Base-by-base conservation (phyloP, 2,888 invertebrate species). In the Notodonta ziczac region DNA sequence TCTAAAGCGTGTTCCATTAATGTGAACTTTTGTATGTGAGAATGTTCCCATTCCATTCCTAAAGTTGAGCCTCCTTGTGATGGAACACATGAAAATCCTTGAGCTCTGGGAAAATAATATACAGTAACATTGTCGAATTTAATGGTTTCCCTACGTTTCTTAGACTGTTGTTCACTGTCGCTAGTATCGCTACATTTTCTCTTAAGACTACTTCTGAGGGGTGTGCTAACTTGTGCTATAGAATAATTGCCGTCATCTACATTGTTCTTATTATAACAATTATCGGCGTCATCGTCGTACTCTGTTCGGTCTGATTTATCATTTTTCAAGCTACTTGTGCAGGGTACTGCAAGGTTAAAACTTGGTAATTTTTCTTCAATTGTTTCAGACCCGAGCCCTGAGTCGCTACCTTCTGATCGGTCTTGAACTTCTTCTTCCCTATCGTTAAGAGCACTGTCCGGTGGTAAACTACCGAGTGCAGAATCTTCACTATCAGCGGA, bases 91-190 rank as follows among this genome's bases (percentile, higher is more conserved):
- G 97, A 96, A 89, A 98, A 98, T 24, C 98, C 98, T 94, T 98
- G 98, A 60, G 98, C 95, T 81, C 99, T 94, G 3, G 98, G 98
- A 91, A 99, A 99, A 91, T 99, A 99, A 89, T 96, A 99, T 10
- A 99, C 98, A 24, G 98, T 98, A 0, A 99, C 99, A 72, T 96
- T 97, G 76, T 98, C 97, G 86, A 99, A 99, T 71, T 96, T 96
- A 67, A 99, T 98, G 53, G 95, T 96, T 76, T 96, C 96, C 89
- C 97, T 98, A 81, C 95, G 95, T 83, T 96, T 97, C 81, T 96
- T 94, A 66, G 86, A 76, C 32, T 90, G 88, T 6, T 93, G 89
- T 72, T 91, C 93, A 53, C 91, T 90, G 57, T 87, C 89, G 60
- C 88, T 83, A 78, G 90, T 84, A 83, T 85, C 80, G 35, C 87